Conservation (phyloP, 2,113 vertebrate genomes). For the Nymphicus hollandicus region DNA sequence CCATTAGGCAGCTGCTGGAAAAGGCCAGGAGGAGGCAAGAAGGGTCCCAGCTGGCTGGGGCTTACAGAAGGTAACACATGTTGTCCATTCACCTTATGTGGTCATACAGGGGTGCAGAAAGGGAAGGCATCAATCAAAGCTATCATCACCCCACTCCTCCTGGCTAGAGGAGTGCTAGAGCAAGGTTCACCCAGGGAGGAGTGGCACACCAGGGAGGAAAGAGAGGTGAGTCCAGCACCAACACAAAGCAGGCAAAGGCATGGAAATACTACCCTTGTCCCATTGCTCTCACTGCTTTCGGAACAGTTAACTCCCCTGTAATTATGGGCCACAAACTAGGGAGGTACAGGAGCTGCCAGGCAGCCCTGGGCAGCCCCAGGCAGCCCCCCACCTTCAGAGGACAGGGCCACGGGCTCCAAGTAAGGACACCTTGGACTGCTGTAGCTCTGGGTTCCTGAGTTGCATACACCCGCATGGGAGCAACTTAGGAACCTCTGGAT, state of each 20-base stretch:
- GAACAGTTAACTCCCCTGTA: neutral
- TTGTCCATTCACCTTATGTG: neutral
- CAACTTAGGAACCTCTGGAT: neutral
- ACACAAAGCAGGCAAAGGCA: neutral
- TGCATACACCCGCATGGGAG: neutral
- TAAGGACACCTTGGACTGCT: neutral
- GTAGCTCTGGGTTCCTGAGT: rapidly evolving
- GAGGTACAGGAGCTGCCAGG: neutral
- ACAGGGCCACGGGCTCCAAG: neutral
- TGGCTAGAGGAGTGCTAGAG: neutral
- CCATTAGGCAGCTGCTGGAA: rapidly evolving
- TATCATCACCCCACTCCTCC: neutral
- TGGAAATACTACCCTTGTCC: neutral
- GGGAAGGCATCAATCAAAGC: neutral
- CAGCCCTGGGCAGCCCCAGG: rapidly evolving
- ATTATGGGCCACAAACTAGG: neutral
- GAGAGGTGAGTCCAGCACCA: rapidly evolving
- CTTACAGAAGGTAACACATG: rapidly evolving
- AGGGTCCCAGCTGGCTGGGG: neutral
- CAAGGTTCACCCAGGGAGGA: neutral
- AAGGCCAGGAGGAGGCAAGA: neutral
- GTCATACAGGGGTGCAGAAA: neutral
- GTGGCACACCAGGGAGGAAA: rapidly evolving
- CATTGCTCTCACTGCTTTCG: neutral
- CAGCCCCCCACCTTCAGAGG: neutral